phyloP scores from a whole-genome alignment of 2,113 vertebrate species.

The western clawed frog (Xenopus tropicalis) region UCB_Xtro_10.0 CM004449.2:102120501-102121000 shows the following conservation, averaged over 20 bases:
- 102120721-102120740: no score
- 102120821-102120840: neutral
- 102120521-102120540: no score
- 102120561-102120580: no score
- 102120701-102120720: no score
- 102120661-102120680: no score
- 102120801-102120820: neutral
- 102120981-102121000: slow-evolving; percentile 38
- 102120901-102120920: slow-evolving; percentile 37
- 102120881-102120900: slow-evolving; percentile 30
- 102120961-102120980: slow-evolving; percentile 36
- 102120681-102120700: no score
- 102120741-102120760: neutral
- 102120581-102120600: no score
- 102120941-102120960: slow-evolving; percentile 40
- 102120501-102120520: no score
- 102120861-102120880: slow-evolving; percentile 22
- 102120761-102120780: neutral
- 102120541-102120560: no score
- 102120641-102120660: no score
- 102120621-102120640: no score
- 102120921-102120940: slow-evolving; percentile 44
- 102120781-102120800: neutral
- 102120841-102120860: neutral
- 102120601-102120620: no score